Evolutionary conservation across 2,888 invertebrate species (phyloP).

Genomic region (Oeneis ivallda): DNA sequence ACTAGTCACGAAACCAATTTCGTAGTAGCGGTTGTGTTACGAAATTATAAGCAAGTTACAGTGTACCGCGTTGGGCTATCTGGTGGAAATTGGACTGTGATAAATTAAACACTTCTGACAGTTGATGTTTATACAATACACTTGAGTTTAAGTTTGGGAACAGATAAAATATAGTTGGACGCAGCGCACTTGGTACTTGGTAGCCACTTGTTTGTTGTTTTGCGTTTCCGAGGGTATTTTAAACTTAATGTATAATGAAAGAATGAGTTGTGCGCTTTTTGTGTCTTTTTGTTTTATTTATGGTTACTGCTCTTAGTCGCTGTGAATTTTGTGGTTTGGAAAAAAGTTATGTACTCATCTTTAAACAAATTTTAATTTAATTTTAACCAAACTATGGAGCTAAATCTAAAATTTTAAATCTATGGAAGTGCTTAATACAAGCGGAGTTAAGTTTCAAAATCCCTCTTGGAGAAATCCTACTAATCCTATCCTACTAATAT

Average conservation of each 20-base stretch:
- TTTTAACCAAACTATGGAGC: background rate
- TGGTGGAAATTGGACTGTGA: conserved; percentile 39
- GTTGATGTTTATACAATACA: conserved; percentile 38
- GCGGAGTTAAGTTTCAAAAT: no score
- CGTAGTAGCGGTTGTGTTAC: conserved; percentile 43
- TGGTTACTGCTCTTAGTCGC: background rate
- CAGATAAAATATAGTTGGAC: conserved; percentile 38
- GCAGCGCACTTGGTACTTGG: conserved; percentile 4
- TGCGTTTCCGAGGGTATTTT: conserved; percentile 8
- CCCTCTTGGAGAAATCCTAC: no score
- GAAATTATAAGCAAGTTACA: conserved; percentile 66
- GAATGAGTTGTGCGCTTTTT: background rate
- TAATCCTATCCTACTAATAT: no score
- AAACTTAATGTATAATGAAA: conserved; percentile 8
- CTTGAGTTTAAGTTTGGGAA: conserved; percentile 37
- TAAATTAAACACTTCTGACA: conserved; percentile 41
- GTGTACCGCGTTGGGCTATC: conserved; percentile 37
- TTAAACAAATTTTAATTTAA: no score
- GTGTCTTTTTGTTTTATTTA: background rate
- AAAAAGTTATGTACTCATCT: no score
- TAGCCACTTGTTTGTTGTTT: conserved; percentile 15
- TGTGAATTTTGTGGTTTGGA: background rate
- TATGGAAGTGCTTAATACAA: no score
- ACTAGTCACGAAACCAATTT: conserved; percentile 24
- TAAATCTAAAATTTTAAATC: no score